Evolutionary conservation across 2,888 invertebrate genomes (phyloP), one percentile per base, ranked within the genome.

Genomic region (Timema cristinae): DNA sequence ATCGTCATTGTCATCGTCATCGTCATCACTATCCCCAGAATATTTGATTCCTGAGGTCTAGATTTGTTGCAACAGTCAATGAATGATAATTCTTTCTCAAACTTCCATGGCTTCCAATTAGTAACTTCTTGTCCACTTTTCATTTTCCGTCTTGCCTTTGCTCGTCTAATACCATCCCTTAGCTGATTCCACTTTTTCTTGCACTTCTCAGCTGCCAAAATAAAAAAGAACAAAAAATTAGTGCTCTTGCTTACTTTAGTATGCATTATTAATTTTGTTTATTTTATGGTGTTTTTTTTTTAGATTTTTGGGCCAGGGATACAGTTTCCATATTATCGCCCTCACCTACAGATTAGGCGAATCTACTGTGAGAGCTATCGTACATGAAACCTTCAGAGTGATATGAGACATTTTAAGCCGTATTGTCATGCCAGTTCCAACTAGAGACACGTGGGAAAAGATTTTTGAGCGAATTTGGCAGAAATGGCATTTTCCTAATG

Each of bases 401-500:
- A 59, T 59, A 16, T 59, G 59, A n/a, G 15, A 59, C 15, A 8
- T 8, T 16, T 59, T 59, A 32, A 16, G 16, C 9, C 59, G n/a
- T 59, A 13, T 11, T 15, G 59, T 59, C 15, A n/a, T 59, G 10
- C 5, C 13, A 16, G 16, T 7, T 16, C 59, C 59, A 8, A n/a
- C 8, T 32, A 8, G 13, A 16, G 59, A 59, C 8, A 59, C 8
- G 32, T n/a, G 13, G 5, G 13, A 59, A 32, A 32, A 59, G 16
- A 59, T 59, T 16, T 8, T 8, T 16, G 59, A 9, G 15, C 16
- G n/a, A 9, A 16, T 59, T 5, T 5, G 16, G 32, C 15, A 54
- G 13, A 54, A 59, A 32, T 59, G 59, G 59, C 15, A 59, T 13
- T 59, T 16, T 13, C 13, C 59, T n/a, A 59, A 59, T 59, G 59